Evolutionary conservation across 2,113 vertebrate species (phyloP).

Genomic region (Penelope pileata): DNA sequence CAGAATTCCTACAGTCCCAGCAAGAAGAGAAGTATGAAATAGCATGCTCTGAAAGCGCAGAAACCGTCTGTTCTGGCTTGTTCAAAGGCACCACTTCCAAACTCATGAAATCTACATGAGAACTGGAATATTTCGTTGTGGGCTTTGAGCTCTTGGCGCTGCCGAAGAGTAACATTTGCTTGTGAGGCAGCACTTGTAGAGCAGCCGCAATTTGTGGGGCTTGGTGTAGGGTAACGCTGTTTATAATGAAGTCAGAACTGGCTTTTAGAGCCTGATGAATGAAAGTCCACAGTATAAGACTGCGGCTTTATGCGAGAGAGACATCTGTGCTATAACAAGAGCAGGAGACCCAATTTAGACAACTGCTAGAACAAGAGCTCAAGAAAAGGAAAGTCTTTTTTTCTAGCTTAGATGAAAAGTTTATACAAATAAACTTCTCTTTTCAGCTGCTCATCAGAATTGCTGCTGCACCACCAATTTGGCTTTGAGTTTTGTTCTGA

Average conservation of each 20-base stretch:
- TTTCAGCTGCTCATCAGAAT: constrained; percentile 75
- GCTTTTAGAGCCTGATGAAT: constrained; percentile 75
- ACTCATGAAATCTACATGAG: background rate
- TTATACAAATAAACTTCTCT: constrained; percentile 77
- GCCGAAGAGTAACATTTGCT: background rate
- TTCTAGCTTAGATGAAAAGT: constrained; percentile 69
- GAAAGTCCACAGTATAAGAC: constrained; percentile 72
- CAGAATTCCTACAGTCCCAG: background rate
- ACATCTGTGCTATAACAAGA: constrained; percentile 77
- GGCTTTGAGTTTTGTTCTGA: constrained; percentile 70
- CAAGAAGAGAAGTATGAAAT: background rate
- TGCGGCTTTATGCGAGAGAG: constrained; percentile 74
- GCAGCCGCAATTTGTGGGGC: constrained; percentile 30
- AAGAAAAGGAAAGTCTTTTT: constrained; percentile 69
- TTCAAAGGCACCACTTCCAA: background rate
- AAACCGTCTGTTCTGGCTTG: background rate
- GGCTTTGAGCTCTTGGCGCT: background rate
- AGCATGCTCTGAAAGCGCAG: background rate
- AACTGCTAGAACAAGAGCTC: constrained; percentile 62
- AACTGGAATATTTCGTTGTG: background rate
- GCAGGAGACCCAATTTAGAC: constrained; percentile 72
- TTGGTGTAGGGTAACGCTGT: constrained; percentile 64
- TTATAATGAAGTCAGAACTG: constrained; percentile 69
- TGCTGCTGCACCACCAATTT: constrained; percentile 72
- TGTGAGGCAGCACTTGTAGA: background rate